Evolutionary conservation across 2,113 vertebrate genomes (phyloP), one percentile per base, ranked within the genome.

Genomic region (Neotoma lepida): DNA sequence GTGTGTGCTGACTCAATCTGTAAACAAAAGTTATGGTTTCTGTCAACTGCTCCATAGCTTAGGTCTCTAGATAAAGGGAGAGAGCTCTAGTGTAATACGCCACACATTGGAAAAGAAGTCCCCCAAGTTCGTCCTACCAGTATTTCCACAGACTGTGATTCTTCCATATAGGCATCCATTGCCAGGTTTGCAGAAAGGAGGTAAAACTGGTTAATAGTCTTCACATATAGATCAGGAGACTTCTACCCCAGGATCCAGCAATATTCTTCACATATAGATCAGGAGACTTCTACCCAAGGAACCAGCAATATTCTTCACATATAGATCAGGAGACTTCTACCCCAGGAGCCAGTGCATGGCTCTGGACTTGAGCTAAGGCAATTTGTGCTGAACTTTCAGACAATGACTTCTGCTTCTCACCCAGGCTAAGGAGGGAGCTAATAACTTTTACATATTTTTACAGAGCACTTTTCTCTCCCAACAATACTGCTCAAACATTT

Each of bases 371-470:
- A 94, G 80, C 56, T n/a, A 78, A 41, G 28, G 28, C 68, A 91
- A 4, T 24, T 12, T 88, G 66, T 77, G 26, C 39, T 73, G 58
- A 64, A 54, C 86, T 70, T 94, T 92, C 6, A 56, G 35, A n/a
- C 24, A 94, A 49, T 80, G 74, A 63, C 26, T 77, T 96, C 71
- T 90, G 68, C 63, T 92, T 96, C 76, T 91, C 13, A 35, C 56
- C 7, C 61, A 77, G 89, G 49, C 63, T 92, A 86, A 94, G 66
- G 49, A 90, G 71, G 35, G 93, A 94, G 33, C 24, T 95, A 93
- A 95, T 89, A 88, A 89, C 49, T 89, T 88, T 85, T 89, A 86
- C 73, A 66, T 92, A 84, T 39, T 93, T 96, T 96, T 44, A 84
- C 76, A 93, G 93, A 93, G 44, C 84, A 76, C 71, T 95, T 94